Evolutionary conservation across 2,888 invertebrate genomes (phyloP).

Genomic region (Phaedon cochleariae): DNA sequence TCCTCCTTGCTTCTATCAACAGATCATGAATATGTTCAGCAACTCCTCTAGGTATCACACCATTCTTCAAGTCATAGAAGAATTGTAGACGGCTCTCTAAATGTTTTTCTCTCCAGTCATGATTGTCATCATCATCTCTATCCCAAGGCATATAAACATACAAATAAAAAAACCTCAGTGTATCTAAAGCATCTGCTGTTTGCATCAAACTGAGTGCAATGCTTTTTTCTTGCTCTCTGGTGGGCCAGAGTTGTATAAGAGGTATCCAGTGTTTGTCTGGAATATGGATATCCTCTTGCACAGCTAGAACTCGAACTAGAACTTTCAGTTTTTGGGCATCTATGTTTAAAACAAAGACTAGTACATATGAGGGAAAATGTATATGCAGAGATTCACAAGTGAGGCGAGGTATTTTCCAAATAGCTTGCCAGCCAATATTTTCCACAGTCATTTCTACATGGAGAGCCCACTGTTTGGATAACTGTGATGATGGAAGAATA

Average conservation of each 20-base stretch:
- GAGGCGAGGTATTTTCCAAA: conserved; percentile 74
- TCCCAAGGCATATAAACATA: conserved; percentile 79
- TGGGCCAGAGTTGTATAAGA: conserved; percentile 72
- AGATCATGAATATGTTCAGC: conserved; percentile 65
- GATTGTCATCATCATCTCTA: conserved; percentile 69
- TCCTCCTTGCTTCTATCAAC: conserved; percentile 65
- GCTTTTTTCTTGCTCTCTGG: conserved; percentile 68
- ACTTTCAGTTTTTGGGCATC: conserved; percentile 67
- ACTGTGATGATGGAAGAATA: conserved; percentile 63
- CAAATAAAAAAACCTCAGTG: conserved; percentile 72
- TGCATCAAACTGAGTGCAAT: conserved; percentile 66
- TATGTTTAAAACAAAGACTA: conserved; percentile 67
- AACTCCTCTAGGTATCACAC: conserved; percentile 63
- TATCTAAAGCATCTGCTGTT: conserved; percentile 72
- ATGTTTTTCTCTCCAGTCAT: conserved; percentile 68
- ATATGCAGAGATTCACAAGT: conserved; percentile 72
- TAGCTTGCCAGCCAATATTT: conserved; percentile 73
- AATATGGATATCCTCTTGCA: conserved; percentile 71
- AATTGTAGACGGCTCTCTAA: conserved; percentile 60
- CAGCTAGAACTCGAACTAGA: conserved; percentile 68
- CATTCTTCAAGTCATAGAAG: conserved; percentile 68
- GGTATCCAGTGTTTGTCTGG: conserved; percentile 70
- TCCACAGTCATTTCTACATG: conserved; percentile 70
- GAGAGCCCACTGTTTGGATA: conserved; percentile 66
- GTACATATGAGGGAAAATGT: conserved; percentile 72